These are phyloP conservation scores for Athene noctua DNA, from an alignment of 2,113 vertebrate genomes.

Conservation along the genomic window DNA sequence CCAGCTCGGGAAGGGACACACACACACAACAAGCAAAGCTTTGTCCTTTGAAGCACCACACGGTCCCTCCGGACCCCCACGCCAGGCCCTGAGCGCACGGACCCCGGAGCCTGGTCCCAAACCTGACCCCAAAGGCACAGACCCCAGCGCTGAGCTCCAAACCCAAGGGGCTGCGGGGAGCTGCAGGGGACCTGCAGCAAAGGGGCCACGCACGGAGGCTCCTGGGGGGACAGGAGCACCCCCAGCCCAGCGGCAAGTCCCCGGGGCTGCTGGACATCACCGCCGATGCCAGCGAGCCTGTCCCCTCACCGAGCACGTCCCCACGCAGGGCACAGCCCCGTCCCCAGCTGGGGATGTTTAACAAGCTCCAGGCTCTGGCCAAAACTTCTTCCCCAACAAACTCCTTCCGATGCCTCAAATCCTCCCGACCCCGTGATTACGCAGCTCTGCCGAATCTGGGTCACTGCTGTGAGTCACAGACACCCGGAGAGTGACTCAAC, in stretches of 20 bases:
- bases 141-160: not conserved
- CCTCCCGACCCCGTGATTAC: not conserved
- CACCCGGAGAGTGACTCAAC: slow-evolving; percentile 56
- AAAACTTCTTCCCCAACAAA: not conserved
- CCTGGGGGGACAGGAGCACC: not conserved
- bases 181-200: not conserved
- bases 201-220: fast-evolving
- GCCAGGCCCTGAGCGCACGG: fast-evolving
- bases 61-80: not conserved
- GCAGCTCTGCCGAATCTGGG: slow-evolving; percentile 33
- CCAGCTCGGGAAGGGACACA: not conserved
- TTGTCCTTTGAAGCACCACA: not conserved
- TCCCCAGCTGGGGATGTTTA: not conserved
- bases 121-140: not conserved
- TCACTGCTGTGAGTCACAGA: slow-evolving; percentile 52
- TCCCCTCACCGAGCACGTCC: not conserved
- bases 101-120: not conserved
- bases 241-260: fast-evolving
- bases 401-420: not conserved
- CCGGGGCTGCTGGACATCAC: not conserved
- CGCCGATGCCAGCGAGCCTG: not conserved
- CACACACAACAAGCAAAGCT: slow-evolving; percentile 21
- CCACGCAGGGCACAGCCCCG: not conserved
- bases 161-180: not conserved
- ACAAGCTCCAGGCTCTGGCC: not conserved